Evolutionary conservation across 2,888 invertebrate species (phyloP).

Genomic region (Mechanitis mazaeus): DNA sequence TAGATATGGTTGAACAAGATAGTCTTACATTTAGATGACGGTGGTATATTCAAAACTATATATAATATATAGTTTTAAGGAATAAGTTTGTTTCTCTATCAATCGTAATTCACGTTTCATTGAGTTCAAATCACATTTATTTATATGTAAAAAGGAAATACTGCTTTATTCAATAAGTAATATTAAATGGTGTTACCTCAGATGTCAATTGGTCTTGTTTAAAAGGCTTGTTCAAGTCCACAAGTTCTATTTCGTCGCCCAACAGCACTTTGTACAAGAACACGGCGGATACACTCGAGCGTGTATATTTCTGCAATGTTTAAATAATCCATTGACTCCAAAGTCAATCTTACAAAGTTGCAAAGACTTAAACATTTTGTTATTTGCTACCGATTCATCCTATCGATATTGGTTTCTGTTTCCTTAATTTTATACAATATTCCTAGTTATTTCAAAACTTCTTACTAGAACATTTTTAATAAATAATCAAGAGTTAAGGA

Average conservation of each 20-base stretch:
- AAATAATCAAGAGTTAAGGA: too few relatives aligned
- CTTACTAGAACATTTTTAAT: too few relatives aligned
- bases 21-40: too few relatives aligned
- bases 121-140: too few relatives aligned
- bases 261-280: conserved; percentile 80
- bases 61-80: too few relatives aligned
- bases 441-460: too few relatives aligned
- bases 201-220: conserved; percentile 81
- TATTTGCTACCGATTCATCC: neutral
- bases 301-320: conserved; percentile 44
- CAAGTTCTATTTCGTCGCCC: conserved; percentile 79
- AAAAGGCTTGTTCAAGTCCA: conserved; percentile 82
- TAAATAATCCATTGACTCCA: too few relatives aligned
- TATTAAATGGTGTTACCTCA: conserved; percentile 66
- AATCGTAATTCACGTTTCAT: too few relatives aligned
- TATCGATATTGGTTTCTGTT: neutral
- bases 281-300: conserved; percentile 64
- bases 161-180: neutral
- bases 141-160: neutral
- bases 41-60: too few relatives aligned
- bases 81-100: too few relatives aligned
- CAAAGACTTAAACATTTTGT: neutral
- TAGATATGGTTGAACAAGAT: too few relatives aligned
- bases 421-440: too few relatives aligned
- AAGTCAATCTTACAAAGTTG: neutral